These are phyloP conservation scores for Cerceris rybyensis DNA, from an alignment of 2,888 invertebrate genomes.

Conservation along the genomic window DNA sequence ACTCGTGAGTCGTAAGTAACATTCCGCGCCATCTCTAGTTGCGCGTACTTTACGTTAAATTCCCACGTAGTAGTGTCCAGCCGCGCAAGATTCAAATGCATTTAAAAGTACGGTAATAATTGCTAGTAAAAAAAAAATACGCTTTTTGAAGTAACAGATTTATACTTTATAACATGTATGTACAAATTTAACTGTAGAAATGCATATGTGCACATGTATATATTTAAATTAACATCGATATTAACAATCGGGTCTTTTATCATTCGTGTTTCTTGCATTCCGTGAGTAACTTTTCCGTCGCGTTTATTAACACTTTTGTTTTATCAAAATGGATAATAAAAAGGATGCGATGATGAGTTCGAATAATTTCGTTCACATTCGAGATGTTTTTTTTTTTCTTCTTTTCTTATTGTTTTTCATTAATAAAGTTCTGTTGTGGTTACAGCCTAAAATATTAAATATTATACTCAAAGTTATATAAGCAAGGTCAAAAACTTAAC, in stretches of 20 bases:
- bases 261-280: constrained; percentile 23
- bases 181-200: constrained; percentile 43
- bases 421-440: constrained; percentile 79
- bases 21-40: no score
- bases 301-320: background rate
- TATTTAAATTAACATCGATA: constrained; percentile 44
- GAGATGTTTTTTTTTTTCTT: constrained; percentile 3
- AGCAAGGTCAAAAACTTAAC: constrained; percentile 82
- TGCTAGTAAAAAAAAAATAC: background rate
- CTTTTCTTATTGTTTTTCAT: constrained; percentile 69
- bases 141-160: background rate
- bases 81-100: no score
- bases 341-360: constrained; percentile 39
- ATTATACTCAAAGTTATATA: constrained; percentile 73
- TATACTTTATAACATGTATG: constrained; percentile 10
- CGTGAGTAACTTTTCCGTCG: background rate
- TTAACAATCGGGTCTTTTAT: constrained; percentile 33
- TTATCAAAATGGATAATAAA: background rate
- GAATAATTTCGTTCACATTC: constrained; percentile 37
- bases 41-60: no score
- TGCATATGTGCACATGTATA: constrained; percentile 36
- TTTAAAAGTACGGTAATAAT: no score
- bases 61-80: no score
- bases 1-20: no score
- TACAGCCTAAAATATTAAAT: constrained; percentile 81